Base-by-base conservation (phyloP, 2,113 vertebrate genomes). In the Thymallus thymallus region DNA sequence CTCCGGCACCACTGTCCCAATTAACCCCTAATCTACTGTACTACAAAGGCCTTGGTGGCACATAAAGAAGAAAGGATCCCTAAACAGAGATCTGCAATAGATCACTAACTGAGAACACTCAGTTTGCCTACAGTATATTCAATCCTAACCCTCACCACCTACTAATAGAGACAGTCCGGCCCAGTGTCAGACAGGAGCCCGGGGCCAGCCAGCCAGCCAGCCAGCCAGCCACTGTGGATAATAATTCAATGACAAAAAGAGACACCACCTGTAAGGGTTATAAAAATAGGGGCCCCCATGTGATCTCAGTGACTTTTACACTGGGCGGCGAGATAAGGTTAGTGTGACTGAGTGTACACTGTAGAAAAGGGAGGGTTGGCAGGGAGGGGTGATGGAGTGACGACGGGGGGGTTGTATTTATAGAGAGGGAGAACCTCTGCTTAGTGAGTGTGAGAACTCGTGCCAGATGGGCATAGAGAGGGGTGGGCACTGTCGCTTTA, bases 271-370 rank as follows among this genome's bases (percentile, higher is more conserved):
- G 70, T 46, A 58, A 35, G 29, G 23, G 71, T 46, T 51, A 60
- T 67, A 78, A 73, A 78, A 78, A 78, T 78, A 78, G 76, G 70
- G 18, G 7, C 7, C 18, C 63, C 55, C 63, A 23, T 67, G 48
- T 61, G 70, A 72, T 68, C 64, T 58, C 45, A 41, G 69, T 58
- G 69, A 77, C 64, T 72, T 68, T 46, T 73, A 62, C 22, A 61
- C 64, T 22, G 24, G 68, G 55, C 10, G 26, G 68, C 61, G 18
- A 60, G 41, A 71, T 58, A 76, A 69, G 58, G 74, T 71, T 71
- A 76, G 24, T 35, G 74, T 76, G 74, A 60, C 48, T 51, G 46
- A 29, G 69, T 18, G 67, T 67, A 55, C 16, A 20, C 51, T 30
- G 46, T 23, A 32, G 67, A 23, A 6, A 51, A 23, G 48, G 14